A percentile compares a stretch with the other conserved stretches of the same genome.
phyloP scores from a whole-genome alignment of 23 tunicate species.

The Corella eumyota region DNA sequence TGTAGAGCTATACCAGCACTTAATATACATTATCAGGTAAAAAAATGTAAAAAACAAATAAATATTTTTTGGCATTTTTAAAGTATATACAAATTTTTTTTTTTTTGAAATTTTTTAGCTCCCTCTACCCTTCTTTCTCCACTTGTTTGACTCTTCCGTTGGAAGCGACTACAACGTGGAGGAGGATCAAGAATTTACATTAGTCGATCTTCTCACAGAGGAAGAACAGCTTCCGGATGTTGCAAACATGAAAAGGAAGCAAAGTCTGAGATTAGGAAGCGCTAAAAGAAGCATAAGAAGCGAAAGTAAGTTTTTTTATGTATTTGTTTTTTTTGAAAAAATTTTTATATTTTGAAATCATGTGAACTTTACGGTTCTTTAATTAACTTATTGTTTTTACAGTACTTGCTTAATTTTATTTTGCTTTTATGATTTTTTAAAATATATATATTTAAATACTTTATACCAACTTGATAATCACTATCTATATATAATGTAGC shows the following conservation, averaged over 20 bases:
- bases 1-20: constrained; percentile 72
- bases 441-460: no score
- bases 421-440: no score
- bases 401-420: no score
- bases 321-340: no score
- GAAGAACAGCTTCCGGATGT: constrained; percentile 12
- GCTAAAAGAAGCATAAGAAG: constrained; percentile 11
- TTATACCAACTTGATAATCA: no score
- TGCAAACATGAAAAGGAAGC: constrained; percentile 39
- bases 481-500: no score
- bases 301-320: no score
- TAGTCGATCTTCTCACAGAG: constrained; percentile 18
- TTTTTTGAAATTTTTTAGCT: constrained; percentile 18
- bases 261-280: constrained; percentile 65
- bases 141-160: constrained; percentile 73
- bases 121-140: constrained; percentile 81
- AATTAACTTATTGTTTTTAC: no score
- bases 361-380: no score
- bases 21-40: constrained; percentile 74
- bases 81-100: not conserved
- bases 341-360: no score
- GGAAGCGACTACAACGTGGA: constrained; percentile 47
- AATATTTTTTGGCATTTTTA: not conserved
- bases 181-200: constrained; percentile 19
- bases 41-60: not conserved